Percentiles rank a stretch among this genome's conserved stretches.
Conservation (phyloP, 2,113 vertebrate genomes). For the Nothobranchius kuhntae region DNA sequence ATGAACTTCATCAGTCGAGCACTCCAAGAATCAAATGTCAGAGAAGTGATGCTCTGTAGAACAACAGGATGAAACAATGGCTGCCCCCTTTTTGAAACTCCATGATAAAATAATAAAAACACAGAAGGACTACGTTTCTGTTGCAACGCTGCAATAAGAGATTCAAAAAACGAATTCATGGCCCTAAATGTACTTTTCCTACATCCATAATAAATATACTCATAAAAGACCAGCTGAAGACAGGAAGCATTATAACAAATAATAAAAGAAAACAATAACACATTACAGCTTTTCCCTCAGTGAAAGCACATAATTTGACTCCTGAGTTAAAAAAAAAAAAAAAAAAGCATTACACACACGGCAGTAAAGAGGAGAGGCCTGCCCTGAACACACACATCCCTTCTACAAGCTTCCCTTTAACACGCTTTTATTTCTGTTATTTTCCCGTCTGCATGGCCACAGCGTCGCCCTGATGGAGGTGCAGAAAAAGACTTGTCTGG, state of each 20-base stretch:
- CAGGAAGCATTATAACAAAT: neutral
- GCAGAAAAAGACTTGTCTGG: neutral
- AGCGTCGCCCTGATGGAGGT: constrained; percentile 4
- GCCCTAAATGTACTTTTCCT: too few species aligned
- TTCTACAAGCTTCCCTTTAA: constrained; percentile 26
- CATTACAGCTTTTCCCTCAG: neutral
- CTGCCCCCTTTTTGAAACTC: too few species aligned
- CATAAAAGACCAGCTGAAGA: constrained; percentile 1
- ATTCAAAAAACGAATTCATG: too few species aligned
- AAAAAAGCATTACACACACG: neutral
- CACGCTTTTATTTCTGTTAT: constrained; percentile 22
- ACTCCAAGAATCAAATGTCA: too few species aligned
- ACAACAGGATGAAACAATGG: too few species aligned
- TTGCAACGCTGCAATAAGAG: too few species aligned
- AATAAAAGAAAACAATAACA: neutral
- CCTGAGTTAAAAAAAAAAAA: too few species aligned
- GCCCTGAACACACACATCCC: neutral
- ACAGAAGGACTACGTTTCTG: too few species aligned
- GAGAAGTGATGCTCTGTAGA: too few species aligned
- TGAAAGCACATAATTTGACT: neutral
- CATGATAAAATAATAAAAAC: too few species aligned
- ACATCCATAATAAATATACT: neutral
- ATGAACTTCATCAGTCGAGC: too few species aligned
- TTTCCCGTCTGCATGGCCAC: neutral
- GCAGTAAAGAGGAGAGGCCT: too few species aligned